Percentiles rank a stretch among this genome's conserved stretches.
These are phyloP conservation scores for Lordiphosa stackelbergi DNA, from an alignment of 1,140 invertebrate genomes.

Conservation along the genomic window DNA sequence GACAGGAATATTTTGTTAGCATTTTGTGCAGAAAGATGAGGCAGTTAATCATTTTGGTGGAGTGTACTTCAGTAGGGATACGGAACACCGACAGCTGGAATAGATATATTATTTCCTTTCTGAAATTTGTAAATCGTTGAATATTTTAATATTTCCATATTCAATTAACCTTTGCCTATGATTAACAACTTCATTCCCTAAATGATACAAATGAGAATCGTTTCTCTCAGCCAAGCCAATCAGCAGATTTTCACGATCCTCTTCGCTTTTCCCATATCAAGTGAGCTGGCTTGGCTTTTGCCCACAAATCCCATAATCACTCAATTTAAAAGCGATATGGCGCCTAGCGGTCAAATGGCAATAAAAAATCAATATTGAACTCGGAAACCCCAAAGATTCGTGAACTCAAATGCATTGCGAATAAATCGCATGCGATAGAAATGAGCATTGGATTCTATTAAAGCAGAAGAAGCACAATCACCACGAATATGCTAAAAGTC, in stretches of 20 bases:
- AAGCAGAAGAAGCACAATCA: slow-evolving; percentile 25
- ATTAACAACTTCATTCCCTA: too few relatives aligned
- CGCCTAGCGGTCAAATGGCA: slow-evolving; percentile 75
- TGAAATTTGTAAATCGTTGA: neutral
- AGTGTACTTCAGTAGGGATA: neutral
- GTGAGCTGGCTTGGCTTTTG: slow-evolving; percentile 5
- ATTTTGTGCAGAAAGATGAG: slow-evolving; percentile 13
- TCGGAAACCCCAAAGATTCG: slow-evolving; percentile 29
- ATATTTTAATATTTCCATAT: neutral
- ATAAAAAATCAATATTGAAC: slow-evolving; percentile 71
- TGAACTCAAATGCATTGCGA: slow-evolving; percentile 66
- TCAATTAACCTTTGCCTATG: neutral
- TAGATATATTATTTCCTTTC: too few relatives aligned
- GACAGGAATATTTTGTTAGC: slow-evolving; percentile 27
- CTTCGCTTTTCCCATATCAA: slow-evolving; percentile 51
- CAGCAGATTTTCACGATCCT: slow-evolving; percentile 22
- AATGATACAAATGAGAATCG: neutral
- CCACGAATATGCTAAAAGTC: slow-evolving; percentile 55
- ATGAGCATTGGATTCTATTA: slow-evolving; percentile 76
- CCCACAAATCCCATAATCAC: slow-evolving; percentile 44
- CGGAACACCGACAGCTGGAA: neutral
- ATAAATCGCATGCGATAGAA: slow-evolving; percentile 76
- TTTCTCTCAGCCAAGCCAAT: slow-evolving; percentile 14
- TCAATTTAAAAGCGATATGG: slow-evolving; percentile 67
- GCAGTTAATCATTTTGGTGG: slow-evolving; percentile 52